phyloP scores from a whole-genome alignment of 30 jellyfish, hydroid and myxozoan species.

The Mastigias papua region DNA sequence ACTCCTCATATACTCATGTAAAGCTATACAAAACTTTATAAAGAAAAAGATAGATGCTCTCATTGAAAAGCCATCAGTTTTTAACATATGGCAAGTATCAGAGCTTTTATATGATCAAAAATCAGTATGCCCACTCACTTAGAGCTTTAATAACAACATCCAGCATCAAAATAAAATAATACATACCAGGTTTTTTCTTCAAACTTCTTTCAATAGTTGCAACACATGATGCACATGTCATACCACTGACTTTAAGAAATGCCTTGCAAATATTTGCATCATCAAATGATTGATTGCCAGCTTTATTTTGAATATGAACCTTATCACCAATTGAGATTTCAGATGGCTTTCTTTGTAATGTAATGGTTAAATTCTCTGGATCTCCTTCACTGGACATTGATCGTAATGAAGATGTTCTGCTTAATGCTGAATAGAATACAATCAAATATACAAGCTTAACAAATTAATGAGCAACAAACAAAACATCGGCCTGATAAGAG shows the following conservation, averaged over 20 bases:
- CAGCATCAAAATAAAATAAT: no score
- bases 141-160: no score
- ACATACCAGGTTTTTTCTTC: constrained; percentile 67
- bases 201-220: constrained; percentile 89
- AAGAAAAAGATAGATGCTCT: no score
- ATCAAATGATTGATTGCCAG: constrained; percentile 61
- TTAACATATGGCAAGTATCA: no score
- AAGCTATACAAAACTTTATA: no score
- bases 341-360: constrained; percentile 69
- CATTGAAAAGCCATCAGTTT: no score
- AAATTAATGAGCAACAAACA: neutral
- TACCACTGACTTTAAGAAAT: constrained; percentile 85
- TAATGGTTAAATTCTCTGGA: constrained; percentile 57
- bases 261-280: constrained; percentile 76
- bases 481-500: no score
- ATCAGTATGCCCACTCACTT: no score
- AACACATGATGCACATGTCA: constrained; percentile 99
- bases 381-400: constrained; percentile 49
- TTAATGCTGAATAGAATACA: constrained; percentile 25
- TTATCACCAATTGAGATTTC: constrained; percentile 73
- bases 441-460: neutral
- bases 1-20: no score
- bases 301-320: constrained; percentile 56
- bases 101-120: no score
- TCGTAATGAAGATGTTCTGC: constrained; percentile 62